Evolutionary conservation across 2,888 invertebrate genomes (phyloP).

Genomic region (Polia nebulosa): DNA sequence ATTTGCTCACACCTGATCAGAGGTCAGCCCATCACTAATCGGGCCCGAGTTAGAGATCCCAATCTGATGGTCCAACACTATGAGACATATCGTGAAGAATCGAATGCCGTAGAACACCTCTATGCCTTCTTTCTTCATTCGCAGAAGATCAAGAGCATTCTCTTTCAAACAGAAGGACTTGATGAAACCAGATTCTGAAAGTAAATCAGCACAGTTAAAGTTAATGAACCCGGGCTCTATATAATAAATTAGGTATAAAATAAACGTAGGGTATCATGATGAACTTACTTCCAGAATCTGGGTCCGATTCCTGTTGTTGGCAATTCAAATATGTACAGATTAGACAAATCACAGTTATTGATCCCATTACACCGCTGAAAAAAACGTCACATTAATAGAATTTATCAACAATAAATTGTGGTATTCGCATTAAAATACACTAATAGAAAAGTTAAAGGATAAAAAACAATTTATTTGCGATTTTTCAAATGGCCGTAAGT

Average conservation of each 20-base stretch:
- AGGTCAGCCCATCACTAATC: conserved; percentile 89
- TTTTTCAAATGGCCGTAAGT: too few relatives aligned
- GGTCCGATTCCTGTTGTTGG: conserved; percentile 46
- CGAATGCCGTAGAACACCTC: conserved; percentile 91
- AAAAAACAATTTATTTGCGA: too few relatives aligned
- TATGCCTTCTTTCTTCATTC: conserved; percentile 79
- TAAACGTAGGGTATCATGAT: not conserved
- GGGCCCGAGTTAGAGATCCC: conserved; percentile 90
- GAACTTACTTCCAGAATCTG: conserved; percentile 65
- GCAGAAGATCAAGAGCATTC: conserved; percentile 81
- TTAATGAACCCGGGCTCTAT: too few relatives aligned
- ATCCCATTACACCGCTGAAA: conserved; percentile 73
- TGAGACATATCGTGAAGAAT: conserved; percentile 89
- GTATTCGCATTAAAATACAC: not conserved
- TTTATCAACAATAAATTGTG: too few relatives aligned
- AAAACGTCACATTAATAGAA: conserved; percentile 12
- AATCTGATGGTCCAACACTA: conserved; percentile 90
- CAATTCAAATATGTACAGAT: conserved; percentile 77
- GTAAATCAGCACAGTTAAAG: not conserved
- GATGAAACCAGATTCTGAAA: conserved; percentile 75
- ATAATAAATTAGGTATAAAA: not conserved
- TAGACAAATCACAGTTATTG: conserved; percentile 66
- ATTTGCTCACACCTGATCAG: conserved; percentile 86
- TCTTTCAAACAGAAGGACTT: conserved; percentile 80
- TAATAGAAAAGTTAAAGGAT: too few relatives aligned